Evolutionary conservation across 1,140 invertebrate species (phyloP), one percentile per base, ranked within the genome.

Genomic region (Zaprionus ghesquierei): DNA sequence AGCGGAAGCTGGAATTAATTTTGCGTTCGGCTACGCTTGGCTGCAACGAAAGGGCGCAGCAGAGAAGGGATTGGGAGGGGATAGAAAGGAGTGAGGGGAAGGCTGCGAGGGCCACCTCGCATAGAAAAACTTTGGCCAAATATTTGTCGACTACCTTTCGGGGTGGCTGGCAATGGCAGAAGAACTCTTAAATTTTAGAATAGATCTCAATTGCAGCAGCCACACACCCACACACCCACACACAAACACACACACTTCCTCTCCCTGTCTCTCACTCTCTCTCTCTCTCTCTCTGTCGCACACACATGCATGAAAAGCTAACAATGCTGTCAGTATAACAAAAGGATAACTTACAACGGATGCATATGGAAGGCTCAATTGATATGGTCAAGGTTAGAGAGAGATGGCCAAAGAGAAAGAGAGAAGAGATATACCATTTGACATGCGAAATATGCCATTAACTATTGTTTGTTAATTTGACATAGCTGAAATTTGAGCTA

Each of bases 1-100:
- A 69, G 38, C 70, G 70, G 64, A 73, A 61, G 65, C 64, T 73
- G 70, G 56, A 73, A 73, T 73, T 73, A 69, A 73, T 73, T 73
- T 69, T 69, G 31, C 70, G 70, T 73, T 71, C 44, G 53, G 18
- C 53, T 56, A 65, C 61, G 53, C 62, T 65, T 54, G 60, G 62
- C 41, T 55, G 33, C 62, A 46, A 23, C 22, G 23, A 41, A 13
- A 25, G 15, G 23, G 12, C 12, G 12, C 13, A 10, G 15, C n/a
- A 8, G 33, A 6, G 2, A 49, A 8, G 18, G 31, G 12, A n/a
- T 1, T 2, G 13, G 31, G 13, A 13, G 2, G 18, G 9, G 23
- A 23, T 6, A 20, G 51, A 9, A 4, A 23, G 22, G 8, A 38
- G 27, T 2, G 2, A n/a, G 9, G 10, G 2, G 10, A 15, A 3